Conservation (phyloP, 2,797 vertebrate species). For the Silurus aristotelis region DNA sequence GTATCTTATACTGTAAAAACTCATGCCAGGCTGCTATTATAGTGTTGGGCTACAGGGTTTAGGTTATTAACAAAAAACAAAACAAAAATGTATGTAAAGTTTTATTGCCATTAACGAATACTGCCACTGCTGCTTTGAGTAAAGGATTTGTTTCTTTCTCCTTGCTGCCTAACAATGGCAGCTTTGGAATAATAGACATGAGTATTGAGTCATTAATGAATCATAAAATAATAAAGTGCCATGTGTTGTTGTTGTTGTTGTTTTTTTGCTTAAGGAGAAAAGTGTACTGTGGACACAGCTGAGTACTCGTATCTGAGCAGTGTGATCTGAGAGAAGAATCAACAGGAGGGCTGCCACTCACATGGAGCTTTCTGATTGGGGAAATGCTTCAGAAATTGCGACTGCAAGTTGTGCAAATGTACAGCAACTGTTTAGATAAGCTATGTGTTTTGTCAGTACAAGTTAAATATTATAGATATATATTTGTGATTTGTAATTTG, state of each 20-base stretch:
- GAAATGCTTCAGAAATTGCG: not conserved
- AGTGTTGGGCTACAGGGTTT: not conserved
- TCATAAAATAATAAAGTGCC: not conserved
- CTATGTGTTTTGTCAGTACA: not conserved
- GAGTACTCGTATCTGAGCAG: not conserved
- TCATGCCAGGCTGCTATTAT: not conserved
- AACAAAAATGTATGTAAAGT: not conserved
- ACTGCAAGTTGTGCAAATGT: not conserved
- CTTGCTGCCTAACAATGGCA: too few relatives aligned
- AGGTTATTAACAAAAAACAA: not conserved
- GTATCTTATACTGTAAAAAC: not conserved
- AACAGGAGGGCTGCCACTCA: slow-evolving; percentile 14
- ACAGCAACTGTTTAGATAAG: not conserved
- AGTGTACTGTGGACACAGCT: not conserved
- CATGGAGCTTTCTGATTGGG: not conserved
- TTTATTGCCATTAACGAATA: not conserved
- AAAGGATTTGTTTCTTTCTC: too few relatives aligned
- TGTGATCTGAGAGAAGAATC: slow-evolving; percentile 1
- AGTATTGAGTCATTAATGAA: not conserved
- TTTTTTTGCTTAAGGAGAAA: not conserved
- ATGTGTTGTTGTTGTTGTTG: not conserved
- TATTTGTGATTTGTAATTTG: too few relatives aligned
- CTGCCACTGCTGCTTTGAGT: not conserved
- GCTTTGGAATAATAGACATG: too few relatives aligned
- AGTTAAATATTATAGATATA: not conserved